These are phyloP conservation scores for Camelus bactrianus DNA, from an alignment of 2,113 vertebrate species.

Conservation along the genomic window DNA sequence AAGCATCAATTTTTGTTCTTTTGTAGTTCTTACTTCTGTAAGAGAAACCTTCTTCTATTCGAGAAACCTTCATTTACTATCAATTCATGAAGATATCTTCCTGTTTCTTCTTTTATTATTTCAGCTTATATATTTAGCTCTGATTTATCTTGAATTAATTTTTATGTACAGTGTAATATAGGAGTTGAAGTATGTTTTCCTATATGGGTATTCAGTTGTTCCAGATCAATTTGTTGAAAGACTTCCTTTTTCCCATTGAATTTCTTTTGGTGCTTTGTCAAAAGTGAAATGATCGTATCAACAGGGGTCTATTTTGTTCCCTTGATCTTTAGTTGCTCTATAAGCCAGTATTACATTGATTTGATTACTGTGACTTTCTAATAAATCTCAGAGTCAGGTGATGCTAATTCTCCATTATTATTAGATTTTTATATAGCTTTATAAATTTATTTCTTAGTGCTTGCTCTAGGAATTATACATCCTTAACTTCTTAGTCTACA, in stretches of 20 bases:
- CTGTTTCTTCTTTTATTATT: neutral
- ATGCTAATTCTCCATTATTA: neutral
- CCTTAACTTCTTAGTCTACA: neutral
- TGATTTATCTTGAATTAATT: neutral
- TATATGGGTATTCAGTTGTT: neutral
- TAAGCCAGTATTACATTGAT: neutral
- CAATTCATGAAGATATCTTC: slow-evolving; percentile 1
- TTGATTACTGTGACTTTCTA: neutral
- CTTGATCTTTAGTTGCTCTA: neutral
- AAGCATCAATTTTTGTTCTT: neutral
- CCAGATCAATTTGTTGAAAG: neutral
- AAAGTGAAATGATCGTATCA: neutral
- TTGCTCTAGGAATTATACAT: neutral
- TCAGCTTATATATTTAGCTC: neutral
- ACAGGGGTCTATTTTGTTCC: neutral
- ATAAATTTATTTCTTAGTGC: neutral
- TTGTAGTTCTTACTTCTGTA: neutral
- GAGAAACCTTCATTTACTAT: neutral
- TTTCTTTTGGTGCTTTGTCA: neutral
- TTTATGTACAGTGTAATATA: neutral
- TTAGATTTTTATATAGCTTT: neutral
- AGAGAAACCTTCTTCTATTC: neutral
- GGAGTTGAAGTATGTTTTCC: neutral
- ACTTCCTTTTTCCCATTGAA: neutral
- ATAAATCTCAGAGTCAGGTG: neutral